A percentile compares a stretch with the other conserved stretches of the same genome.
Conservation (phyloP, 2,797 vertebrate species). For the Manis pentadactyla region DNA sequence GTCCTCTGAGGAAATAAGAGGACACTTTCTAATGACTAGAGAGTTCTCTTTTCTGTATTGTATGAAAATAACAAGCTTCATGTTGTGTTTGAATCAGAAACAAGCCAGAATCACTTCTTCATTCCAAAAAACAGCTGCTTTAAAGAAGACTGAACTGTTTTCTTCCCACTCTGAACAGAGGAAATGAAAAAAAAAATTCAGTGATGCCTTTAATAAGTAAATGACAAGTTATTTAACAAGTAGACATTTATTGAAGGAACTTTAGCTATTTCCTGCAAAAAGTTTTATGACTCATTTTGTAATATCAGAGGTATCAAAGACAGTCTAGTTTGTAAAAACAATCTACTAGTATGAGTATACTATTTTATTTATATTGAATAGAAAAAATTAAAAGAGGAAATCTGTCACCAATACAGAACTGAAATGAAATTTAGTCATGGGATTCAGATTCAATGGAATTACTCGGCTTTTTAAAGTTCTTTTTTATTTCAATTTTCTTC, state of each 20-base stretch:
- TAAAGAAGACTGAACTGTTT: not conserved
- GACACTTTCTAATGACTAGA: not conserved
- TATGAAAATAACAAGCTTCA: slow-evolving; percentile 5
- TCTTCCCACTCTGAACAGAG: slow-evolving; percentile 14
- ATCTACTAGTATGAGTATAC: not conserved
- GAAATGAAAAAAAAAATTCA: not conserved
- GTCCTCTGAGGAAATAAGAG: not conserved
- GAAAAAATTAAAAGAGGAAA: not conserved
- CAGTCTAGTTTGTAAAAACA: slow-evolving; percentile 12
- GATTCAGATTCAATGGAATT: not conserved
- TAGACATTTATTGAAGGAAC: slow-evolving; percentile 60
- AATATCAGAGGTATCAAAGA: slow-evolving; percentile 22
- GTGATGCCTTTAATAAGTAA: slow-evolving; percentile 24
- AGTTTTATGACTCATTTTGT: slow-evolving; percentile 16
- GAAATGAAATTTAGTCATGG: not conserved
- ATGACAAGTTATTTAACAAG: not conserved
- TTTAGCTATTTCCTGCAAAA: slow-evolving; percentile 42
- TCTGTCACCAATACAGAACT: not conserved
- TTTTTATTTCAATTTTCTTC: slow-evolving; percentile 58
- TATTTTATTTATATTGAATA: not conserved
- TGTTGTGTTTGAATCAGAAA: not conserved
- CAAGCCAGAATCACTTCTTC: slow-evolving; percentile 35
- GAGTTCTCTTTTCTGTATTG: not conserved
- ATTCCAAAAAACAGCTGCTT: not conserved
- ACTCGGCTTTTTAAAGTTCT: not conserved